Evolutionary conservation across 2,113 vertebrate genomes (phyloP), one percentile per base, ranked within the genome.

Genomic region (Heterotis niloticus): DNA sequence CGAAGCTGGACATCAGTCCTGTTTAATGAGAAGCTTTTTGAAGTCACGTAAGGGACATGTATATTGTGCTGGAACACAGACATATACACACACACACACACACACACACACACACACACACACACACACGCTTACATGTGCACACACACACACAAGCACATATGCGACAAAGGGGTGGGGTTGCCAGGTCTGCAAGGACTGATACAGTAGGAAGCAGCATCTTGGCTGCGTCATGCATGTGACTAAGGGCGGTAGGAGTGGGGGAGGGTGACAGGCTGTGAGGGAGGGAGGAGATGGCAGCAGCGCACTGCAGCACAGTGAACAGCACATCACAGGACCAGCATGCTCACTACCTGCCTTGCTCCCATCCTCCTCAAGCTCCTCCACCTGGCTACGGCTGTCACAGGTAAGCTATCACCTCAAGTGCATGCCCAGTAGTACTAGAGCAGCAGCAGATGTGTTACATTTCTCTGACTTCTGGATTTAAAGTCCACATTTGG

Each of bases 391-490:
- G 51, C 51, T 14, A 5, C 13, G 13, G 51, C 52, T 23, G 24
- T 54, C 17, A 54, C 71, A 74, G 71, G 71, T 74, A 74, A 74
- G 69, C 69, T 51, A 44, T 44, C 34, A 62, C 59, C 59, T 59
- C 23, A 26, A 51, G 71, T 54, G 4, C 18, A n/a, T 24, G 52
- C 54, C 1, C 0, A 1, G 51, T 24, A 73, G 71, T 7, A 56
- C 52, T 24, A 23, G 52, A 59, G 13, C 52, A 24, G 14, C 14
- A 74, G 10, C 23, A 57, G 70, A 23, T 20, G 52, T 9, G 29
- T 34, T 69, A 51, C 26, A 54, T 56, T 51, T 26, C 71, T 26
- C 52, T 57, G 23, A 12, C n/a, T 26, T 13, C 5, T 18, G 71
- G 14, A 23, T 0, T 20, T 52, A 18, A 54, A 10, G 16, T 74